These are phyloP conservation scores for Limosa lapponica DNA, from an alignment of 2,797 vertebrate species.

Conservation along the genomic window DNA sequence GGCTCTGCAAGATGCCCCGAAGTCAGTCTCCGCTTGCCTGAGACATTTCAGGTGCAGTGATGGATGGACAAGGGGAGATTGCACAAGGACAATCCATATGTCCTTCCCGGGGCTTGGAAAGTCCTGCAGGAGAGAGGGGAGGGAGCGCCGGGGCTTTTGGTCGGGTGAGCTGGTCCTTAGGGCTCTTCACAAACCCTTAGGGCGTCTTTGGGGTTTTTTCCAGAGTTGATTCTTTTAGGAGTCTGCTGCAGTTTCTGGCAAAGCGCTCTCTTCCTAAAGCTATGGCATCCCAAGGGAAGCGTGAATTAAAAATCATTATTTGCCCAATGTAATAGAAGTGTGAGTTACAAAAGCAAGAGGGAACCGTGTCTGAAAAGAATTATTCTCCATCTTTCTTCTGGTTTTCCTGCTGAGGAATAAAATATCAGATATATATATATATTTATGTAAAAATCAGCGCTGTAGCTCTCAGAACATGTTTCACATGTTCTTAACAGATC, in stretches of 20 bases:
- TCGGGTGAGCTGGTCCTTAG: neutral
- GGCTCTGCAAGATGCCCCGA: neutral
- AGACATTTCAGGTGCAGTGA: neutral
- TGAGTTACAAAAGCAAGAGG: neutral
- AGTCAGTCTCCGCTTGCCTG: neutral
- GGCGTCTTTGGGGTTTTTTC: neutral
- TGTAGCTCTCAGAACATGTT: neutral
- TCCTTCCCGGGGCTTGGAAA: neutral
- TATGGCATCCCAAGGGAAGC: neutral
- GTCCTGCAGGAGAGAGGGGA: neutral
- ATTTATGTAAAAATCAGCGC: neutral
- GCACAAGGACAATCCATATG: neutral
- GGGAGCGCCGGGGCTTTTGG: rapidly evolving
- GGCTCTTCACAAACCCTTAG: neutral
- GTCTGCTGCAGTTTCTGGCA: neutral
- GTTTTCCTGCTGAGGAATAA: neutral
- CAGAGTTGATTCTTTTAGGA: neutral
- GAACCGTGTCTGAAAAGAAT: neutral
- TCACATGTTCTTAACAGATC: neutral
- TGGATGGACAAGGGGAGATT: neutral
- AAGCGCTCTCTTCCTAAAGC: neutral
- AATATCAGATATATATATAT: neutral
- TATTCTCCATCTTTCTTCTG: neutral
- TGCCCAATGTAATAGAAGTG: neutral
- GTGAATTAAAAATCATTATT: neutral